phyloP scores from a whole-genome alignment of 2,888 invertebrate genomes.

The Tachina lurida region DNA sequence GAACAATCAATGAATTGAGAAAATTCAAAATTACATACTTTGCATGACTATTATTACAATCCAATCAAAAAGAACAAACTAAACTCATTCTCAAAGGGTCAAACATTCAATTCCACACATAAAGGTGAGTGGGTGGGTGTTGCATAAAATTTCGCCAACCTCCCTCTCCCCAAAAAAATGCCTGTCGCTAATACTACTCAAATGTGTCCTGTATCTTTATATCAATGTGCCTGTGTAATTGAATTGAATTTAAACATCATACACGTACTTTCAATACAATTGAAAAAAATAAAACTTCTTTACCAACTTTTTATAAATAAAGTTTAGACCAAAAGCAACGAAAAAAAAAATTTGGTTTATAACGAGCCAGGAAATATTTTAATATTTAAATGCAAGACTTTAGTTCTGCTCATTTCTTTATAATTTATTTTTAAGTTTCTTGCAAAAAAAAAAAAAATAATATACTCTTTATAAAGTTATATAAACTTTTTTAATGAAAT shows the following conservation, averaged over 20 bases:
- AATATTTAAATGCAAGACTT: not conserved
- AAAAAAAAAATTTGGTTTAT: constrained; percentile 10
- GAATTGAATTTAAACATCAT: constrained; percentile 14
- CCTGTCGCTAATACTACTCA: no score
- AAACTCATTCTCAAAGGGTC: not conserved
- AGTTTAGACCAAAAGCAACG: not conserved
- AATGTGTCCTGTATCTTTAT: not conserved
- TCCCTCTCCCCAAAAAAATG: not conserved
- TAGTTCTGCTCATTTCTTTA: not conserved
- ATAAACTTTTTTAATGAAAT: constrained; percentile 56
- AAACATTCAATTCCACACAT: not conserved
- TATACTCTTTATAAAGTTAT: not conserved
- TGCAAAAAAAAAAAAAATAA: no score
- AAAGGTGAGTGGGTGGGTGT: no score
- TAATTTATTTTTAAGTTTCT: not conserved
- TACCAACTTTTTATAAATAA: not conserved
- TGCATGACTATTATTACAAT: constrained; percentile 9
- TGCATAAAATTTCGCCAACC: not conserved
- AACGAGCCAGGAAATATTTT: constrained; percentile 3
- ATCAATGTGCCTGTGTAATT: constrained; percentile 23
- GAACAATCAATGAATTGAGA: constrained; percentile 49
- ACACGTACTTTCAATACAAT: not conserved
- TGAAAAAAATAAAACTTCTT: not conserved
- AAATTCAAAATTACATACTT: constrained; percentile 49
- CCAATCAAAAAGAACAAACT: constrained; percentile 27